Evolutionary conservation across 2,113 vertebrate species (phyloP), one percentile per base, ranked within the genome.

Genomic region (Tyto alba): DNA sequence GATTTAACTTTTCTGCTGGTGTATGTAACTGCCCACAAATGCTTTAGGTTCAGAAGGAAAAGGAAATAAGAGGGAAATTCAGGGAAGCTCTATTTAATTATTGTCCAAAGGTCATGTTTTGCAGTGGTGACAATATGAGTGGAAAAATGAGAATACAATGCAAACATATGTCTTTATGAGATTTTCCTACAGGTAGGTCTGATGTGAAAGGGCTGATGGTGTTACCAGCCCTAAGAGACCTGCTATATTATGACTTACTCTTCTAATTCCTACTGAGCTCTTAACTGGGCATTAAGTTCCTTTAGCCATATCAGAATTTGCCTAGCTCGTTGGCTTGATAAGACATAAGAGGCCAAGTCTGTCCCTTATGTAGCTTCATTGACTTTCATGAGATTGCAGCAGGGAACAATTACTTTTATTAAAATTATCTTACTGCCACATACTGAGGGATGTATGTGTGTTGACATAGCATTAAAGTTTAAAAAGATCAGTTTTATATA

Each of bases 271-370:
- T 84, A 53, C 15, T 60, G 86, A 84, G 71, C 26, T 90, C 64
- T 79, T 97, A 94, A 95, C 17, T 89, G 50, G 64, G 34, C 53
- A 74, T 93, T 79, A 95, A 72, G 15, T 78, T 96, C 63, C 59
- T 93, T 56, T 92, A 73, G 55, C 59, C 2, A 2, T 73, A 75
- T 68, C 79, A 34, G 62, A 89, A 93, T 97, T 94, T 94, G 17
- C 66, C 76, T 69, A 85, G 41, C 25, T 96, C 93, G 55, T 68
- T 97, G 90, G 22, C 56, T 95, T 93, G 59, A 80, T 93, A 72
- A 68, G 67, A 77, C 52, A 69, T 83, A 60, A 71, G 77, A 81
- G 47, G 62, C 43, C 66, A 87, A 72, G 29, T 43, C 29, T 82
- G 68, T 89, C 82, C 55, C 74, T 77, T 69, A 30, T 0, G 12